phyloP scores from a whole-genome alignment of 2,888 invertebrate genomes.

The Epirrhoe alternata region DNA sequence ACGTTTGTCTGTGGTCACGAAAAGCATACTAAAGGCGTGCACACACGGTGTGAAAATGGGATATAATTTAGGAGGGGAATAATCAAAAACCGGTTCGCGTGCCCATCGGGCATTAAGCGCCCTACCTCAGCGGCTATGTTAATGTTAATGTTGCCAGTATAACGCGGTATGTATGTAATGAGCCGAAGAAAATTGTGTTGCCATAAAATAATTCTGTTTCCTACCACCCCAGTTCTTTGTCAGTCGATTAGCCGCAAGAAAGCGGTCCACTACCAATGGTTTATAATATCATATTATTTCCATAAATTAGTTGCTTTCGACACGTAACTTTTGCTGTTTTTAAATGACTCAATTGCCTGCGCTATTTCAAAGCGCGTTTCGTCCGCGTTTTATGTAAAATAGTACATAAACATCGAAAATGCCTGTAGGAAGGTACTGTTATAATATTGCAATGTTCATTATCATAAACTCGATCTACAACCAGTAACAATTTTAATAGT shows the following conservation, averaged over 20 bases:
- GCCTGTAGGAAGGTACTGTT: not conserved
- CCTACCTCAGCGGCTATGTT: constrained; percentile 78
- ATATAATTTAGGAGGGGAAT: constrained; percentile 82
- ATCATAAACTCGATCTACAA: constrained; percentile 4
- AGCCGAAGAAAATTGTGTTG: constrained; percentile 84
- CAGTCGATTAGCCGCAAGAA: constrained; percentile 62
- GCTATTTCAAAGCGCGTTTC: constrained; percentile 35
- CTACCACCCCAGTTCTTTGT: constrained; percentile 66
- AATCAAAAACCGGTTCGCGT: constrained; percentile 83
- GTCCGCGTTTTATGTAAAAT: constrained; percentile 35
- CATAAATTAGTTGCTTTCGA: constrained; percentile 42
- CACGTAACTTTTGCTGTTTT: constrained; percentile 41
- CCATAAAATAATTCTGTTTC: constrained; percentile 84
- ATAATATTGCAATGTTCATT: constrained; percentile 8
- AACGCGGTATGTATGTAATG: constrained; percentile 82
- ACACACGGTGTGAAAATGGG: constrained; percentile 83
- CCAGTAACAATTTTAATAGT: constrained; percentile 2
- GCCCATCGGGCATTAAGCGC: constrained; percentile 80
- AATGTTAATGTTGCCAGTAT: constrained; percentile 83
- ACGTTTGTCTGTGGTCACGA: constrained; percentile 77
- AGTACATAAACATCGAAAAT: constrained; percentile 20
- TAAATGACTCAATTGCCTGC: constrained; percentile 40
- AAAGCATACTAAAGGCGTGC: constrained; percentile 64
- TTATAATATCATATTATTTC: constrained; percentile 41
- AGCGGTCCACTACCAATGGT: constrained; percentile 39